Base-by-base conservation (phyloP, 92 coral and sea anemone genomes). In the Epizoanthus scotinus region DNA sequence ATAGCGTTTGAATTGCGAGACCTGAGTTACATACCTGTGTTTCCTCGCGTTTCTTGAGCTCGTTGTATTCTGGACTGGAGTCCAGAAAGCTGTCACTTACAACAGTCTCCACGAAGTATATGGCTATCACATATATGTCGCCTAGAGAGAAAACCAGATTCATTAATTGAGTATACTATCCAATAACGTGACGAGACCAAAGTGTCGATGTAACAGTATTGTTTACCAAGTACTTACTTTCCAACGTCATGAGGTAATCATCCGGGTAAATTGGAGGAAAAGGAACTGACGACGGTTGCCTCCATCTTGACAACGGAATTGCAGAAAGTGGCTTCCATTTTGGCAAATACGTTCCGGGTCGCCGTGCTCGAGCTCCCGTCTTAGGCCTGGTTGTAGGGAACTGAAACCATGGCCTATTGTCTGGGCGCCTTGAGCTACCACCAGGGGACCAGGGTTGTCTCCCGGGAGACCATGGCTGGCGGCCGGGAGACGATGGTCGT, bases 1-100 rank as follows among this genome's bases (percentile, higher is more conserved):
- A 1, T 4, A 31, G 36, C 36, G 36, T 31, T 1, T 31, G 36
- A 31, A 31, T 31, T 31, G 36, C 36, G 36, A 31, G 36, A 27
- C n/a, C 27, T n/a, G 20, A 0, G 13, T 29, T n/a, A 19, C 52
- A 15, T 31, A 73, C 79, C 79, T 73, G 79, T 28, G 67, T 73
- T 57, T 73, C 67, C 54, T 73, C 79, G 18, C 79, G 79, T 17
- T 34, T 19, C 50, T 73, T 73, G 67, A 73, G 79, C 67, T 52
- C 17, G n/a, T 65, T 64, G 38, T 73, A 73, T 65, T 73, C 79
- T 19, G 67, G 79, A 31, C 52, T 73, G 38, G 79, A 73, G 24
- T 73, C 52, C 3, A 73, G 66, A 36, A 73, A 73, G 79, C 66
- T 73, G 42, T 73, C 79, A 26, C 79, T 73, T 55, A 73, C 79